Evolutionary conservation across 2,797 vertebrate genomes (phyloP).

Genomic region (Poliocrania exsul): DNA sequence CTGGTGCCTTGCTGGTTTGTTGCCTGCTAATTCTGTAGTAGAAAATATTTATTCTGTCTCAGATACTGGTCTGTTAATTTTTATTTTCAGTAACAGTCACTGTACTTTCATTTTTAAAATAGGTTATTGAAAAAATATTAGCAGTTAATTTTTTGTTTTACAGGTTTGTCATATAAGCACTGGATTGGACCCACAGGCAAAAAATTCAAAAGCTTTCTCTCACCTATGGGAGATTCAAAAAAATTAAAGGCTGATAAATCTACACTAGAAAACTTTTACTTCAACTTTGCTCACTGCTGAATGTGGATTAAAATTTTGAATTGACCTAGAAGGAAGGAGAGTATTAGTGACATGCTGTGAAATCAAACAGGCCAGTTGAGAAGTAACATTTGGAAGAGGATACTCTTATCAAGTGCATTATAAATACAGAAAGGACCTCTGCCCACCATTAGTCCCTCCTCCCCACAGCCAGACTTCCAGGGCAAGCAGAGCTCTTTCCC

Average conservation of each 20-base stretch:
- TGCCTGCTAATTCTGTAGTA: background rate
- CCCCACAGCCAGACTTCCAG: background rate
- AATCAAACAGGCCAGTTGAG: background rate
- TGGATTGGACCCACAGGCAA: background rate
- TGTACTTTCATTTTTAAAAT: background rate
- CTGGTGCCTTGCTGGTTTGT: conserved; percentile 7
- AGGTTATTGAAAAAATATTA: background rate
- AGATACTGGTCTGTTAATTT: background rate
- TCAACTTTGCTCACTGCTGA: background rate
- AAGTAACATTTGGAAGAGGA: background rate
- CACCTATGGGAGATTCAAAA: background rate
- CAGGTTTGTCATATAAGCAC: background rate
- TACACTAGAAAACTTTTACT: background rate
- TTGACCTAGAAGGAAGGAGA: background rate
- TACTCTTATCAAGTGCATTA: background rate
- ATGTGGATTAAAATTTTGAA: background rate
- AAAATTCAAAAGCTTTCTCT: background rate
- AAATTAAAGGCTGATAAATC: background rate
- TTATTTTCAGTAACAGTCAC: background rate
- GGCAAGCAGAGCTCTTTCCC: background rate
- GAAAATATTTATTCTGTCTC: background rate
- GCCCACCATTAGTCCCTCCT: background rate
- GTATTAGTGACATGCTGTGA: background rate
- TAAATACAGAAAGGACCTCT: background rate
- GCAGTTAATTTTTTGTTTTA: background rate